Conservation (phyloP, 2,113 vertebrate species). For the Gopherus evgoodei region DNA sequence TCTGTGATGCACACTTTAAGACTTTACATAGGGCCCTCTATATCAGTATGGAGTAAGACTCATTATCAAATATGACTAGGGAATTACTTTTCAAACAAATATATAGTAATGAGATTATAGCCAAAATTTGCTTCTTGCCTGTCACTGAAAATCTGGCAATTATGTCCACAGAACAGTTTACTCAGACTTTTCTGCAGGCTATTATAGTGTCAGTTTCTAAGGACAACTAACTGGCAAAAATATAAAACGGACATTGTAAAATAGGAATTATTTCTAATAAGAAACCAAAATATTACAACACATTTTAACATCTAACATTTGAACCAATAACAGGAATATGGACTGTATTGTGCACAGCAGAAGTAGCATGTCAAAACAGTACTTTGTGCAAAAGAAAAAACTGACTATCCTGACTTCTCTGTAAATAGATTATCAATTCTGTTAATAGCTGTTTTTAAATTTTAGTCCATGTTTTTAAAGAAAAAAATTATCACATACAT, state of each 20-base stretch:
- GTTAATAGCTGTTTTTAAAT: neutral
- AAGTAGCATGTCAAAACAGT: neutral
- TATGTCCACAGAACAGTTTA: neutral
- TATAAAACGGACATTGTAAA: neutral
- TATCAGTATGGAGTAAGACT: neutral
- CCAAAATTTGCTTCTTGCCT: neutral
- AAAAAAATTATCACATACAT: neutral
- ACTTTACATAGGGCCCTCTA: neutral
- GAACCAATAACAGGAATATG: neutral
- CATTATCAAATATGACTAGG: neutral
- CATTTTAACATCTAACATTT: neutral
- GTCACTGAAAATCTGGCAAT: neutral
- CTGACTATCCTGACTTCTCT: neutral
- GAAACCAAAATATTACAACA: too few relatives aligned
- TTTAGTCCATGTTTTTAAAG: neutral
- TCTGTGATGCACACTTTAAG: neutral
- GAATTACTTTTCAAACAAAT: neutral
- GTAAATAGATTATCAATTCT: neutral
- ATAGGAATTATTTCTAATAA: neutral
- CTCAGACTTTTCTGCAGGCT: neutral
- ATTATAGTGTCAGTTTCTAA: neutral
- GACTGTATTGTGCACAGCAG: neutral
- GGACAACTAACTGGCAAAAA: neutral
- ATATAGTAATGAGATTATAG: neutral
- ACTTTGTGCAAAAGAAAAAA: neutral